Conservation (phyloP, 1,140 invertebrate genomes). For the Metaphire vulgaris region DNA sequence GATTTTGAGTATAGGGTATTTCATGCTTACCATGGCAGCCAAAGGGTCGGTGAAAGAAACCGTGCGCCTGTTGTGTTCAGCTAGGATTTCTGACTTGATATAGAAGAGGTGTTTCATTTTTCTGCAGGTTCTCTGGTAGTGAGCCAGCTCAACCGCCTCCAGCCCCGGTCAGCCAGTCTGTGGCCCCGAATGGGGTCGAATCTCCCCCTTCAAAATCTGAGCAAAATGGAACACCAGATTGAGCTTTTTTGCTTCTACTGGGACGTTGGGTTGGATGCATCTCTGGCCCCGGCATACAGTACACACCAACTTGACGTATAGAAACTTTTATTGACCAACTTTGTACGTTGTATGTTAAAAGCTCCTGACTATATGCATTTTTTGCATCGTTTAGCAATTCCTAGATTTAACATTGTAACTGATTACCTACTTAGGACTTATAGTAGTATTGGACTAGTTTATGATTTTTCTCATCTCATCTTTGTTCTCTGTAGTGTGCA, state of each 20-base stretch:
- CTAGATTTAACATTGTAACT: not conserved
- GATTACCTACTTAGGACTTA: not conserved
- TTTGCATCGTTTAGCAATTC: constrained; percentile 1
- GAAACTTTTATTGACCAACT: not conserved
- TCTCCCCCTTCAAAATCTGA: no score
- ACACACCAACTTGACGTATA: not conserved
- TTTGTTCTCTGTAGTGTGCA: no score
- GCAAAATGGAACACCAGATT: not conserved
- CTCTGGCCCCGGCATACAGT: not conserved
- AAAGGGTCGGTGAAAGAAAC: no score
- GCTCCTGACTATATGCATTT: constrained; percentile 2
- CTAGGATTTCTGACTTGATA: no score
- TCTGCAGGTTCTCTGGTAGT: no score
- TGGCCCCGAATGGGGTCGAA: no score
- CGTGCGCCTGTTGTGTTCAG: no score
- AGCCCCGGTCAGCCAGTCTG: no score
- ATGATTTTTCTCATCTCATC: not conserved
- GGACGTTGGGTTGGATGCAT: not conserved
- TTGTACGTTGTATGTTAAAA: not conserved
- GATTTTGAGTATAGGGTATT: no score
- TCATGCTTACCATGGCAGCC: no score
- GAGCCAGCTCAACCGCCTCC: no score
- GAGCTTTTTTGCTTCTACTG: not conserved
- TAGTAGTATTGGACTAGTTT: not conserved
- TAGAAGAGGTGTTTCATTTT: no score